Evolutionary conservation across 2,113 vertebrate genomes (phyloP).

Genomic region (Artemisiospiza belli): DNA sequence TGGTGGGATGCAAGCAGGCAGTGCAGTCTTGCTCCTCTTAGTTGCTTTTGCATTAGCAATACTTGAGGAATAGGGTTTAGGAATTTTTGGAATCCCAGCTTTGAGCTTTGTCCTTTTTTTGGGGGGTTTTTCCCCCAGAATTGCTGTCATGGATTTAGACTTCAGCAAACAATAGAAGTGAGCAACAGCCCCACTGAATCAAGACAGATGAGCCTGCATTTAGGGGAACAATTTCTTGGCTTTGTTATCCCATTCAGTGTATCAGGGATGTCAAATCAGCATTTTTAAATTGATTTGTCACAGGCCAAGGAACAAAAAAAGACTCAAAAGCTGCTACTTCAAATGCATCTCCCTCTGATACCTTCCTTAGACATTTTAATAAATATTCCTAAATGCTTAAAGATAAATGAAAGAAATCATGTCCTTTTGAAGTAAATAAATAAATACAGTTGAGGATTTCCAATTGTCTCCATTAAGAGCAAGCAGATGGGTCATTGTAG

Average conservation of each 20-base stretch:
- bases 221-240: neutral
- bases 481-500: neutral
- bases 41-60: neutral
- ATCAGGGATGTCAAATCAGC: neutral
- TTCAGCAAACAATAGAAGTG: neutral
- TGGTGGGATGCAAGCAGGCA: neutral
- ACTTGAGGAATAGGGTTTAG: neutral
- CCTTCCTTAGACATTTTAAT: neutral
- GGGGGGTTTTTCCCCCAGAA: neutral
- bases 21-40: neutral
- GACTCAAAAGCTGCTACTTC: neutral
- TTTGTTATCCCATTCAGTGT: neutral
- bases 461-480: neutral
- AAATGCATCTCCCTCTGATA: neutral
- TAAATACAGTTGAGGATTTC: neutral
- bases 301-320: neutral
- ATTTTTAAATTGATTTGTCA: neutral
- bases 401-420: neutral
- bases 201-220: neutral
- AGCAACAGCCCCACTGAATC: neutral
- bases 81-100: neutral
- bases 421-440: neutral
- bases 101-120: neutral
- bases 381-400: neutral
- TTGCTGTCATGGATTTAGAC: neutral